Conservation (phyloP, 1,140 invertebrate species). For the Saxidomus purpurata region DNA sequence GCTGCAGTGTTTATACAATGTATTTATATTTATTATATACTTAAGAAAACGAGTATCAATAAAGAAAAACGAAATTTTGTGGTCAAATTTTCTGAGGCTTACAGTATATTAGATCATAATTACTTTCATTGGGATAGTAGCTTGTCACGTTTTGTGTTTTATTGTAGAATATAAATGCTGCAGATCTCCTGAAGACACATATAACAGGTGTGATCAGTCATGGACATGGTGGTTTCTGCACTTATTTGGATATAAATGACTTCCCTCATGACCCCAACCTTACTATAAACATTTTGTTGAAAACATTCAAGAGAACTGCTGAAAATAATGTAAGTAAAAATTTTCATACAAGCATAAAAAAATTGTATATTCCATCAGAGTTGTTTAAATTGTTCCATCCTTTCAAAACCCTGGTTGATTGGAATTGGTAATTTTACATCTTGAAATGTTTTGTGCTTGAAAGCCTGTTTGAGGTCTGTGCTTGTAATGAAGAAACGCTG, state of each 20-base stretch:
- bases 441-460: too few relatives aligned
- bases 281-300: conserved; percentile 22
- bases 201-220: conserved; percentile 20
- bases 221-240: conserved; percentile 6
- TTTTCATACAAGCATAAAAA: too few relatives aligned
- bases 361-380: too few relatives aligned
- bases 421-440: too few relatives aligned
- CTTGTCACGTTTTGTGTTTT: not conserved
- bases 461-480: too few relatives aligned
- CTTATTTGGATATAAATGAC: not conserved
- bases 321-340: not conserved
- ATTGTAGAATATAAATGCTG: conserved; percentile 7
- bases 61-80: not conserved
- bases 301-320: not conserved
- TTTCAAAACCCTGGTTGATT: too few relatives aligned
- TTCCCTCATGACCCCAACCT: conserved; percentile 25
- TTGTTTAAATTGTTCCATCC: too few relatives aligned
- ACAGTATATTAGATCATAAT: too few relatives aligned
- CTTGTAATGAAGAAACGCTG: too few relatives aligned
- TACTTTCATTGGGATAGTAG: too few relatives aligned
- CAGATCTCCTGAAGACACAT: conserved; percentile 25
- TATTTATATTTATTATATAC: not conserved
- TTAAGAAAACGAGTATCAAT: not conserved
- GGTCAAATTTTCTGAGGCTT: too few relatives aligned
- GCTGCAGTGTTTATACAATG: not conserved